These are phyloP conservation scores for Oscheius sp. DNA, from an alignment of 2,888 invertebrate genomes.

Conservation along the genomic window DNA sequence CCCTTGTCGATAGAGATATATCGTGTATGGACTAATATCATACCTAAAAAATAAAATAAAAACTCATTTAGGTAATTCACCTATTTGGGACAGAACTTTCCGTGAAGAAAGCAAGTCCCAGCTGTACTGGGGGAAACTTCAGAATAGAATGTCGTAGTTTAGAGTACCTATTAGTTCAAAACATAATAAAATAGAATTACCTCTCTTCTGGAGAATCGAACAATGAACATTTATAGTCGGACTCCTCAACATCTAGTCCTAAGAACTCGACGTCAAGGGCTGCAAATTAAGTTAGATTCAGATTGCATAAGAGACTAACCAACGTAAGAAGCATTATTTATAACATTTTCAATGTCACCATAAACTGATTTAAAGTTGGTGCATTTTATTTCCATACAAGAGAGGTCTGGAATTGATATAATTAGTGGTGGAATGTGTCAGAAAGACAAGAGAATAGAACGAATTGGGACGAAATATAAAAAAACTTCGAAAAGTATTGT, in stretches of 20 bases:
- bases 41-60: conserved; percentile 19
- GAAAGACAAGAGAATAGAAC: not conserved
- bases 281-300: not conserved
- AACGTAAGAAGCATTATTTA: conserved; percentile 20
- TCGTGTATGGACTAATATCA: conserved; percentile 29
- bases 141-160: conserved; percentile 22
- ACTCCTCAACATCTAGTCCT: conserved; percentile 26
- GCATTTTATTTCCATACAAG: conserved; percentile 31
- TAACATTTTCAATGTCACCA: conserved; percentile 12
- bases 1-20: conserved; percentile 35
- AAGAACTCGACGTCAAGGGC: conserved; percentile 34
- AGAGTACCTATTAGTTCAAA: conserved; percentile 6
- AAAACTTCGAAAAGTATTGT: not conserved
- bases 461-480: not conserved
- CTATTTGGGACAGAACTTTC: not conserved
- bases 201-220: conserved; percentile 26
- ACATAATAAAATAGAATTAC: not conserved
- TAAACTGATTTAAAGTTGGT: conserved; percentile 17
- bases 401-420: not conserved
- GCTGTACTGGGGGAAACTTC: conserved; percentile 30
- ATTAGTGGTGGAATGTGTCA: not conserved
- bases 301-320: conserved; percentile 1
- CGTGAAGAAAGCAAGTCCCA: conserved; percentile 31
- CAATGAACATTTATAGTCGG: conserved; percentile 6
- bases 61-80: not conserved